phyloP scores from a whole-genome alignment of 2,113 vertebrate species.

The Tursiops truncatus region DNA sequence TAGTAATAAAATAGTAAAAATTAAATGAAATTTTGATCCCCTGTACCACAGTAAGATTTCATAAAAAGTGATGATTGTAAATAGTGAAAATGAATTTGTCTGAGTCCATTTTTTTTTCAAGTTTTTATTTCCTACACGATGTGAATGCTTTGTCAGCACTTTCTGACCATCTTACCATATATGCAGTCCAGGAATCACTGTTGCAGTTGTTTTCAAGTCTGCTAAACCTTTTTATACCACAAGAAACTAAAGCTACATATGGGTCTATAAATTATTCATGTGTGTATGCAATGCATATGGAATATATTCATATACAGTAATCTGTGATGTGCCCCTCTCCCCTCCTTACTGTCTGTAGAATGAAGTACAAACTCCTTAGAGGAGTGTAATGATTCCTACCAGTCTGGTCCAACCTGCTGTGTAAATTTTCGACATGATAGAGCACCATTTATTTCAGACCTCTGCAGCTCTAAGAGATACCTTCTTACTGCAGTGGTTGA shows the following conservation, averaged over 20 bases:
- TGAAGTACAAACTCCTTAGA: not conserved
- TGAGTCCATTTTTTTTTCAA: not conserved
- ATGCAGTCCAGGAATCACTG: slow-evolving; percentile 43
- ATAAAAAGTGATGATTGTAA: slow-evolving; percentile 5
- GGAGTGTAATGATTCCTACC: not conserved
- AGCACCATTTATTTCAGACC: slow-evolving; percentile 20
- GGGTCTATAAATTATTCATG: slow-evolving; percentile 45
- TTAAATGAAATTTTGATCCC: not conserved
- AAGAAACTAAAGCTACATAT: slow-evolving; percentile 51
- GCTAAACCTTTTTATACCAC: slow-evolving; percentile 48
- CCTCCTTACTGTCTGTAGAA: not conserved
- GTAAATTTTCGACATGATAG: not conserved
- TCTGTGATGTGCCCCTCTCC: not conserved
- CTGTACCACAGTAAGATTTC: not conserved
- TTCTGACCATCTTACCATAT: slow-evolving; percentile 47
- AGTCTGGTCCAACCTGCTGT: not conserved
- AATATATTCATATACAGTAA: slow-evolving; percentile 47
- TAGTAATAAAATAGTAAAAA: slow-evolving; percentile 38
- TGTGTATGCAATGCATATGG: slow-evolving; percentile 25
- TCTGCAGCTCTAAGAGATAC: not conserved
- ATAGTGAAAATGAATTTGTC: slow-evolving; percentile 42
- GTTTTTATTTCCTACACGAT: slow-evolving; percentile 46
- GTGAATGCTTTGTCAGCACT: slow-evolving; percentile 56
- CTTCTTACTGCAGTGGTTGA: not conserved
- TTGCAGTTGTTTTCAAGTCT: slow-evolving; percentile 60